Evolutionary conservation across 1,140 invertebrate genomes (phyloP), one percentile per base, ranked within the genome.

Genomic region (Neodiprion virginianus): DNA sequence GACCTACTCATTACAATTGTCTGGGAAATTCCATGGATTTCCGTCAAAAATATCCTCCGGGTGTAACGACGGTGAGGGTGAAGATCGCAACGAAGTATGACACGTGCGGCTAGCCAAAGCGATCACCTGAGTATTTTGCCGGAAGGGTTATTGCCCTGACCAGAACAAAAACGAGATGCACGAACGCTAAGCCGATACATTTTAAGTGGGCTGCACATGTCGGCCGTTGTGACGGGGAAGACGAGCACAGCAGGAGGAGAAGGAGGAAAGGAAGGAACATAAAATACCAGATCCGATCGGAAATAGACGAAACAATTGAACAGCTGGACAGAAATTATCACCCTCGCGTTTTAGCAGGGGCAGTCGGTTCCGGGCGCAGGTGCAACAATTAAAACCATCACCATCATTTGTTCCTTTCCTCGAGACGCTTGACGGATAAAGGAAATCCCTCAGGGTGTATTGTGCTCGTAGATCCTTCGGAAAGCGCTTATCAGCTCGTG

Each of bases 301-400:
- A 61, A 61, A 61, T 61, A 61, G 53, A 61, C 53, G 53, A 61
- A 61, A 61, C 53, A 61, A 61, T 61, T 61, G 53, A 61, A 61
- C 53, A 61, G 53, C 53, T 61, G 53, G 53, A 61, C 11, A 14
- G 53, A 61, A 61, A 61, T 61, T 61, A 61, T 61, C 53, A 61
- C 53, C 53, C 53, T 61, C 53, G 53, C 11, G 53, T 61, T 61
- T 61, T 61, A 61, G 53, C 53, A 61, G 53, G 53, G 53, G 53
- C 53, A 14, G 53, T 61, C n/a, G 53, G 11, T 61, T 61, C 53
- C 11, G 53, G 11, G 53, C 53, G n/a, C 53, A 61, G 53, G 53
- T 61, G 53, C 53, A 61, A 61, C 53, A 61, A 61, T 61, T 61
- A 61, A 61, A 61, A 61, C 53, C 53, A 61, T 61, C 53, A 8